Evolutionary conservation across 2,888 invertebrate species (phyloP), one percentile per base, ranked within the genome.

Genomic region (Chrysomela aeneicollis): DNA sequence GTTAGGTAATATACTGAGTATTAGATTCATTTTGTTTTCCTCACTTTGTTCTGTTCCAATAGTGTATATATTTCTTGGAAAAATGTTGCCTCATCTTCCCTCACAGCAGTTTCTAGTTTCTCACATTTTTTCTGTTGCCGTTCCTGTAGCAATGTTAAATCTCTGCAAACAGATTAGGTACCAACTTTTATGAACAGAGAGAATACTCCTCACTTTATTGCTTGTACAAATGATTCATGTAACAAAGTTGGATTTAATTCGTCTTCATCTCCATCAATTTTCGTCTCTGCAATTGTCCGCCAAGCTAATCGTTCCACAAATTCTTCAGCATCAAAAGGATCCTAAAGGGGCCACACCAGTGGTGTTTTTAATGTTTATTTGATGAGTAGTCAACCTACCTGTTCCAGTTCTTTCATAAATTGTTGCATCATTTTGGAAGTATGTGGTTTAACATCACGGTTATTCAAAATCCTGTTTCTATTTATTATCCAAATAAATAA

Each of bases 221-320:
- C 94, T 83, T 95, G 93, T 49, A 95, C 90, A 82, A 98, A 98
- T 22, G 96, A 94, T 74, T 93, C 92, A 77, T 96, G 94, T 67
- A 98, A 88, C 69, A 92, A 85, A 77, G 92, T 89, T 0, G 97
- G 95, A 83, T 96, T 93, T 81, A 97, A 94, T 71, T 88, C 87
- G 21, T 90, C 87, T 51, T 88, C 90, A 18, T 89, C 87, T 42
- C 85, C 84, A 76, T 90, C 92, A 74, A 89, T 90, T 75, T 82
- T 85, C 17, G 85, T 86, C 70, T 88, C 89, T 49, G 88, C 89
- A 80, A 95, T 94, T 54, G 96, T 94, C 73, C 97, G 88, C 91
- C 98, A 95, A 42, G 98, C 98, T 78, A 98, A 86, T 61, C 97
- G 87, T 82, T 99, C 98, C 1, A 99, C 97, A 85, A 98, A 98